A percentile compares a stretch with the other conserved stretches of the same genome.
Conservation (phyloP, 2,797 vertebrate genomes). For the Myoxocephalus aenaeus region DNA sequence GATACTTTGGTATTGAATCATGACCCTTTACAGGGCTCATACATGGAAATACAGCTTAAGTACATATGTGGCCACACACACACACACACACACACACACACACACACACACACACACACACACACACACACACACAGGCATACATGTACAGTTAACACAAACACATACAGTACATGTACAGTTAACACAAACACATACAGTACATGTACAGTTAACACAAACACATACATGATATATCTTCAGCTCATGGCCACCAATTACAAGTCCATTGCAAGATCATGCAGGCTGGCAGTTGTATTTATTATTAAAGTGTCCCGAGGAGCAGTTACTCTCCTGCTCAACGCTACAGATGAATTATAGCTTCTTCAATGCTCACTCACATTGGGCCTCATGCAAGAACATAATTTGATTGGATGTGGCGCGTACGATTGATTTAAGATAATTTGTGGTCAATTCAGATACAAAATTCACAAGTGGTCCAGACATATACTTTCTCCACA, state of each 20-base stretch:
- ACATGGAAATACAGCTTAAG: neutral
- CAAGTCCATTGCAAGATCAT: neutral
- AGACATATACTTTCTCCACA: no score
- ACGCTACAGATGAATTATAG: neutral
- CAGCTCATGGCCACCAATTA: neutral
- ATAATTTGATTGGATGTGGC: neutral
- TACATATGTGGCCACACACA: neutral
- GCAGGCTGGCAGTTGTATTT: constrained; percentile 1
- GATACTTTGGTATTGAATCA: neutral
- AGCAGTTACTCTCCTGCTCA: neutral
- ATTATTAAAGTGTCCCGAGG: constrained; percentile 2
- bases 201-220: no score
- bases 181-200: no score
- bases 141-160: neutral
- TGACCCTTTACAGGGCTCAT: neutral
- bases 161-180: no score
- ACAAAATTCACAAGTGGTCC: no score
- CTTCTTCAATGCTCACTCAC: neutral
- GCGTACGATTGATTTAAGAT: neutral
- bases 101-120: neutral
- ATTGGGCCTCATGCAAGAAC: neutral
- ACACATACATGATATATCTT: neutral
- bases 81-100: no score
- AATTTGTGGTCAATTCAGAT: neutral
- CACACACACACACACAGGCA: neutral